Conservation (phyloP, 2,113 vertebrate genomes). For the Sylvilagus bachmani region DNA sequence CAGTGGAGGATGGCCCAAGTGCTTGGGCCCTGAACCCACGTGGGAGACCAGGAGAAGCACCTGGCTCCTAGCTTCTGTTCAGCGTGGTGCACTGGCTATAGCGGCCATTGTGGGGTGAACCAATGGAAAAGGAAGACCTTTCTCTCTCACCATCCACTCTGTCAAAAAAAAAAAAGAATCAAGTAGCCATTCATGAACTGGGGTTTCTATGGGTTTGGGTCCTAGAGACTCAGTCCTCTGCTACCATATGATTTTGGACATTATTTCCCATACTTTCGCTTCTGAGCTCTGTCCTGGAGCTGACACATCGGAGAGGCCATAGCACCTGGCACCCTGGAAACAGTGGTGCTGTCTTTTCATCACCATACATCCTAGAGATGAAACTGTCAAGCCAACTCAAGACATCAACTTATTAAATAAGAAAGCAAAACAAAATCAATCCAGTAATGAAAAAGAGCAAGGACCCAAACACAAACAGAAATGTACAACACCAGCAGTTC, state of each 20-base stretch:
- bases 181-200: neutral
- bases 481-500: neutral
- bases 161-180: too few species aligned
- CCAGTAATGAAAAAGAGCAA: slow-evolving; percentile 4
- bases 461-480: neutral
- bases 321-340: neutral
- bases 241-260: neutral
- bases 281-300: neutral
- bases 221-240: neutral
- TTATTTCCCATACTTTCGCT: neutral
- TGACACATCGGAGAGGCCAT: neutral
- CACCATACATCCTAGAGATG: neutral
- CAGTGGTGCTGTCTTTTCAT: neutral
- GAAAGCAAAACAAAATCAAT: slow-evolving; percentile 39
- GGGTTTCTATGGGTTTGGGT: neutral
- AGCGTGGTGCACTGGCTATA: too few species aligned
- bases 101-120: too few species aligned
- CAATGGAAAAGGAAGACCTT: too few species aligned
- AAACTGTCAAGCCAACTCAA: slow-evolving; percentile 46
- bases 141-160: too few species aligned
- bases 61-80: too few species aligned
- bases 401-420: neutral
- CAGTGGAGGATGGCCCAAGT: too few species aligned
- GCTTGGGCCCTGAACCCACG: too few species aligned
- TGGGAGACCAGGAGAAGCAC: too few species aligned